A percentile compares a stretch with the other conserved stretches of the same genome.
Evolutionary conservation across 30 jellyfish, hydroid and myxozoan genomes (phyloP).

Genomic region (Pseudorhiza aurosa): DNA sequence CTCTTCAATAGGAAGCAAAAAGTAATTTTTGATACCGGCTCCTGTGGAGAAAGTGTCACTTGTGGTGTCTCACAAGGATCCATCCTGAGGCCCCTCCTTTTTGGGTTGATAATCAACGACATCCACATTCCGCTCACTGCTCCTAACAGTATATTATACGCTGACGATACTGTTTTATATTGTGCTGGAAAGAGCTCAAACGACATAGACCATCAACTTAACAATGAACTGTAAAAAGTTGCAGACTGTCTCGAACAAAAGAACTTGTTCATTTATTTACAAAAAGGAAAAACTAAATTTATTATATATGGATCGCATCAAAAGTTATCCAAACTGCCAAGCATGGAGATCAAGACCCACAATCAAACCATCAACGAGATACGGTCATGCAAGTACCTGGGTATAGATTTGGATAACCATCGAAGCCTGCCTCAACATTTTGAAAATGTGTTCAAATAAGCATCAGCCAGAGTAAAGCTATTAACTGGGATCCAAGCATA

Average conservation of each 20-base stretch:
- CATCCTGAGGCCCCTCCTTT: slow-evolving; percentile 31
- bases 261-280: too few relatives aligned
- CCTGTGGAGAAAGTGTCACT: slow-evolving; percentile 15
- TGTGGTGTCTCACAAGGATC: slow-evolving; percentile 47
- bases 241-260: too few relatives aligned
- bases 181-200: slow-evolving; percentile 11
- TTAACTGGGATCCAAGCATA: slow-evolving; percentile 1
- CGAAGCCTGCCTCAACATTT: too few relatives aligned
- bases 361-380: too few relatives aligned
- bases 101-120: slow-evolving; percentile 36
- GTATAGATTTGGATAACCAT: too few relatives aligned
- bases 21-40: slow-evolving; percentile 33
- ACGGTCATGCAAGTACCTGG: too few relatives aligned
- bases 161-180: slow-evolving; percentile 24
- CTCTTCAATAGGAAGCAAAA: slow-evolving; percentile 41
- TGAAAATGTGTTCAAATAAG: too few relatives aligned
- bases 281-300: too few relatives aligned
- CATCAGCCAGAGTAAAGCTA: too few relatives aligned
- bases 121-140: slow-evolving; percentile 47
- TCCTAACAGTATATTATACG: slow-evolving; percentile 11
- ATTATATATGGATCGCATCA: too few relatives aligned
- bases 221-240: slow-evolving; percentile 27
- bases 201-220: not conserved
- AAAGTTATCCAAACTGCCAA: too few relatives aligned
- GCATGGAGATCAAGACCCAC: too few relatives aligned